A percentile compares a stretch with the other conserved stretches of the same genome.
These are phyloP conservation scores for Epirrhoe tristata DNA, from an alignment of 2,888 invertebrate species.

Conservation along the genomic window DNA sequence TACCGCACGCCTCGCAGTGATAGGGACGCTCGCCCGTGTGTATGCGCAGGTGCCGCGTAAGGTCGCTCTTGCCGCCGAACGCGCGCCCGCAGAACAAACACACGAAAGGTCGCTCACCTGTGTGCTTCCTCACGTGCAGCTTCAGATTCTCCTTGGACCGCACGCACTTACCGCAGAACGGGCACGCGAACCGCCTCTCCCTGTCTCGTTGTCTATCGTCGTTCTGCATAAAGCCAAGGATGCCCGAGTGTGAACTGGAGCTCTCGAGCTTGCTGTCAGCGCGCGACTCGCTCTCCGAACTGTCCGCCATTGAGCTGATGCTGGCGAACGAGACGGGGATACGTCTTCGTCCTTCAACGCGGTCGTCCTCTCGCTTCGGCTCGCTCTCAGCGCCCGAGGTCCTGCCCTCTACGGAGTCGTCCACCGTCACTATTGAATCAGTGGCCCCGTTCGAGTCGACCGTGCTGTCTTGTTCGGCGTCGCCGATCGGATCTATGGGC, in stretches of 20 bases:
- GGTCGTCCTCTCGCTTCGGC: constrained; percentile 65
- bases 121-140: constrained; percentile 94
- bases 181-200: constrained; percentile 93
- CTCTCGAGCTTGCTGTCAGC: constrained; percentile 81
- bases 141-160: constrained; percentile 95
- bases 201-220: constrained; percentile 85
- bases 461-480: constrained; percentile 89
- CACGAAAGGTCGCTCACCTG: constrained; percentile 95
- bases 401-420: constrained; percentile 78
- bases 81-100: constrained; percentile 95
- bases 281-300: constrained; percentile 80
- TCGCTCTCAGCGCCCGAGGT: constrained; percentile 76
- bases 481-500: constrained; percentile 77
- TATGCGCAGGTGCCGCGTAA: constrained; percentile 94
- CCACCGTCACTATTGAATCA: constrained; percentile 78
- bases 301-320: constrained; percentile 82
- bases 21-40: constrained; percentile 96
- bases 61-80: constrained; percentile 94
- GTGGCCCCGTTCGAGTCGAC: constrained; percentile 88
- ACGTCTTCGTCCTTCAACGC: constrained; percentile 66
- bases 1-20: constrained; percentile 96
- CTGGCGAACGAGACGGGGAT: constrained; percentile 82
- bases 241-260: constrained; percentile 84
- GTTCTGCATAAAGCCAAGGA: constrained; percentile 87
- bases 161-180: constrained; percentile 95